Conservation (phyloP, 2,888 invertebrate species). For the Leptinotarsa tumamoca region DNA sequence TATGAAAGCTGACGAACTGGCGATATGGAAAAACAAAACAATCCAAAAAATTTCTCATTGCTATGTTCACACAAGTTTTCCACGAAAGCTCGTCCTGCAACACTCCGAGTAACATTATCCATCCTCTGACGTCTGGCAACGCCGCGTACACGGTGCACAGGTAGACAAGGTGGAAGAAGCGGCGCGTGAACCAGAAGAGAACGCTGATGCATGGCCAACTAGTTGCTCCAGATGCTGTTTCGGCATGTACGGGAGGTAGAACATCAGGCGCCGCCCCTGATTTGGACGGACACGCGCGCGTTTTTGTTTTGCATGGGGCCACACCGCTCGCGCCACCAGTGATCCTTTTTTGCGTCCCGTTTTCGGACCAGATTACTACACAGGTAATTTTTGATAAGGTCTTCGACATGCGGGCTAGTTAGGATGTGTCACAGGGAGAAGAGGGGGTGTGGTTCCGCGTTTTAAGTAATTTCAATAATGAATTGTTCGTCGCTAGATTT, state of each 20-base stretch:
- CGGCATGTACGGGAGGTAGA: slow-evolving; percentile 38
- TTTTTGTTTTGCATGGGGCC: slow-evolving; percentile 39
- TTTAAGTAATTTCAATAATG: not conserved
- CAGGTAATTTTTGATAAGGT: slow-evolving; percentile 21
- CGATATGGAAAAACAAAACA: too few relatives aligned
- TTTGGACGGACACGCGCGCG: slow-evolving; percentile 44
- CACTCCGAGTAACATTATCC: not conserved
- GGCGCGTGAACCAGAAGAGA: slow-evolving; percentile 36
- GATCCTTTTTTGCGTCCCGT: slow-evolving; percentile 25
- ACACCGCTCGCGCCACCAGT: slow-evolving; percentile 31
- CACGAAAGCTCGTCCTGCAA: not conserved
- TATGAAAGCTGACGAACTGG: too few relatives aligned
- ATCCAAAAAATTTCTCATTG: too few relatives aligned
- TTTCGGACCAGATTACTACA: slow-evolving; percentile 11
- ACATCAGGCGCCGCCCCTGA: slow-evolving; percentile 45
- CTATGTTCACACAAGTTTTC: too few relatives aligned
- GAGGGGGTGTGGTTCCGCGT: slow-evolving; percentile 7
- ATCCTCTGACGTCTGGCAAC: slow-evolving; percentile 30
- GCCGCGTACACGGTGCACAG: slow-evolving; percentile 40
- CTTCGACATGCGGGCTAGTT: slow-evolving; percentile 30
- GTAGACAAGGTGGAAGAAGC: slow-evolving; percentile 43
- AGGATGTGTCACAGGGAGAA: not conserved
- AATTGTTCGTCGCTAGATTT: too few relatives aligned
- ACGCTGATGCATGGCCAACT: slow-evolving; percentile 41
- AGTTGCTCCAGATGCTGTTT: slow-evolving; percentile 42